Evolutionary conservation across 2,113 vertebrate genomes (phyloP), one percentile per base, ranked within the genome.

Genomic region (Python bivittatus): DNA sequence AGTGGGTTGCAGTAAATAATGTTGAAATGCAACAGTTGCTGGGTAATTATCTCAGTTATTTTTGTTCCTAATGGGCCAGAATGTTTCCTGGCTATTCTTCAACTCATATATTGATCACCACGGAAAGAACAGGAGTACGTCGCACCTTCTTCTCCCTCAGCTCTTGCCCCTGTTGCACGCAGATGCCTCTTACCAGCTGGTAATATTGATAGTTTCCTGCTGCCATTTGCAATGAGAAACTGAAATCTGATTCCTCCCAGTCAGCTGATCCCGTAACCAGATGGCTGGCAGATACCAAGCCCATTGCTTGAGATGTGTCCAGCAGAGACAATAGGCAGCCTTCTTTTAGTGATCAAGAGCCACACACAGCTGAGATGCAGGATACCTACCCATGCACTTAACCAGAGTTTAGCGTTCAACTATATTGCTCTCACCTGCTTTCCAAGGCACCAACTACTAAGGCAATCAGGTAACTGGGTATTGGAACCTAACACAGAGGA

Each of bases 391-490:
- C 17, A 13, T 1, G 2, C 33, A 44, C 9, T 61, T 48, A 88
- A 27, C 8, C 9, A 42, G 12, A 83, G 4, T 42, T 83, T 29
- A 8, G 27, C 15, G 48, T 57, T 72, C 56, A 13, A 38, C 56
- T 58, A 9, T 58, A 72, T 17, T 33, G 61, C 85, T 93, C 96
- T 97, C 95, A 99, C 99, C 99, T 99, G 98, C 98, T 99, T 97
- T 99, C 99, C 96, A 99, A 97, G 92, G 98, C 98, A 88, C 99
- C 99, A 84, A 99, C 98, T 84, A 99, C 99, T 27, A 99, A 96
- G 48, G 99, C 99, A 44, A 99, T 98, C 96, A 99, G 97, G 95
- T 99, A 99, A 90, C 98, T 99, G 2, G 99, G 99, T 97, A 99
- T 98, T 0, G 99, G 97, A 89, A 99, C 99, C 99, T 99, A 95